A percentile compares a stretch with the other conserved stretches of the same genome.
Conservation (phyloP, 2,888 invertebrate genomes). For the Dendrolimus houi region DNA sequence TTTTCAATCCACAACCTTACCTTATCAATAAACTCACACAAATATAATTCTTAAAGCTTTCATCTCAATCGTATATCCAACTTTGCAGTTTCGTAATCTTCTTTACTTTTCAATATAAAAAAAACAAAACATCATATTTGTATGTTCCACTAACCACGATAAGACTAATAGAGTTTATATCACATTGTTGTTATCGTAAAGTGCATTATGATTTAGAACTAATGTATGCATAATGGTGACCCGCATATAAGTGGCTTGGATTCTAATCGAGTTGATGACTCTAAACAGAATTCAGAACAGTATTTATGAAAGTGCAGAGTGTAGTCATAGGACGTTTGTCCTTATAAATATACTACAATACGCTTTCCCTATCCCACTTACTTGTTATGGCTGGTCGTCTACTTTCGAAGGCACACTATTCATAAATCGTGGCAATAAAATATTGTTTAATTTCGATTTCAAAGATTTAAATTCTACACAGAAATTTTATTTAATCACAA, state of each 20-base stretch:
- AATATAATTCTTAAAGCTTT: too few species aligned
- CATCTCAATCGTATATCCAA: too few species aligned
- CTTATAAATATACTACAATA: constrained; percentile 33
- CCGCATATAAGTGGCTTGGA: neutral
- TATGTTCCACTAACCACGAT: too few species aligned
- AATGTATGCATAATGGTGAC: neutral
- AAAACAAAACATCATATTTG: too few species aligned
- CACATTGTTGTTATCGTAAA: too few species aligned
- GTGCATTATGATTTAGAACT: constrained; percentile 2
- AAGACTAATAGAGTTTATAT: too few species aligned
- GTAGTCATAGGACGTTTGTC: constrained; percentile 29
- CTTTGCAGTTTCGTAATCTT: too few species aligned
- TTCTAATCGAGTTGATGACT: constrained; percentile 2
- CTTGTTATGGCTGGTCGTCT: constrained; percentile 11
- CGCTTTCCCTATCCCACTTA: constrained; percentile 55
- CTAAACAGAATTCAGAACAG: constrained; percentile 20
- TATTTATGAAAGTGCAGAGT: constrained; percentile 32
- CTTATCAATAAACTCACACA: too few species aligned
- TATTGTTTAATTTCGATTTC: neutral
- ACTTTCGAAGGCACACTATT: constrained; percentile 5
- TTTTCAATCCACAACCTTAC: too few species aligned
- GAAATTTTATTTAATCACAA: neutral
- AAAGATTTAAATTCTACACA: too few species aligned
- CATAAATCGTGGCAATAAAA: constrained; percentile 17
- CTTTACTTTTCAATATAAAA: too few species aligned